Evolutionary conservation across 2,113 vertebrate species (phyloP).

Genomic region (Dipodomys ordii): DNA sequence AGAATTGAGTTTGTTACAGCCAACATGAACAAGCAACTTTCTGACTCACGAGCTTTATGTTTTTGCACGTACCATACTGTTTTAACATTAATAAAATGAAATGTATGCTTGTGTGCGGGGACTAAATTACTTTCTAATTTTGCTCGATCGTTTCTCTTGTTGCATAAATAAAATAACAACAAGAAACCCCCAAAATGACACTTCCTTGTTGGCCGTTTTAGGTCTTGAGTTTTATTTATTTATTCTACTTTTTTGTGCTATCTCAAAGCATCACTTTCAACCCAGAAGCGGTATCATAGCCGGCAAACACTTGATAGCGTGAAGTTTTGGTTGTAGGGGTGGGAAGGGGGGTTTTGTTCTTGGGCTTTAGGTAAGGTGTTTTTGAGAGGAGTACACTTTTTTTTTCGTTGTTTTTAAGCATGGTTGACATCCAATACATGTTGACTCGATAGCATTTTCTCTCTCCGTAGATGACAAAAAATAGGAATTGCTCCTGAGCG

Average conservation of each 20-base stretch:
- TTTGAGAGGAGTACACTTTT: slow-evolving; percentile 29
- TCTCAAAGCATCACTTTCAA: background rate
- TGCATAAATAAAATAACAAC: slow-evolving; percentile 63
- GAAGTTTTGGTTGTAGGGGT: too few species aligned
- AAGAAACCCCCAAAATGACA: background rate
- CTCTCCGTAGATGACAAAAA: slow-evolving; percentile 59
- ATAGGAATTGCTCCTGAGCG: slow-evolving; percentile 58
- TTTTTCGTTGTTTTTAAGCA: too few species aligned
- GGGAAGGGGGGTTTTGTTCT: background rate
- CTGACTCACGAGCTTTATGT: slow-evolving; percentile 1
- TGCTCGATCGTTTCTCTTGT: slow-evolving; percentile 33
- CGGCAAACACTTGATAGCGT: slow-evolving; percentile 16
- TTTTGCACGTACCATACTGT: background rate
- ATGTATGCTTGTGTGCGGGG: slow-evolving; percentile 41
- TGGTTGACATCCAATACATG: slow-evolving; percentile 61
- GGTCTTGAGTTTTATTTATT: too few species aligned
- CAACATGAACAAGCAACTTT: slow-evolving; percentile 59
- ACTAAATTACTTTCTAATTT: slow-evolving; percentile 54
- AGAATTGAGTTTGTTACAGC: slow-evolving; percentile 5
- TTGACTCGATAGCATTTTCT: slow-evolving; percentile 65
- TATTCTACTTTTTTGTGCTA: too few species aligned
- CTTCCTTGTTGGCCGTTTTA: too few species aligned
- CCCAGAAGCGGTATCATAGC: slow-evolving; percentile 10
- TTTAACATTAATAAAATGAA: background rate
- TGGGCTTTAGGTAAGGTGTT: slow-evolving; percentile 26